Percentiles rank a stretch among this genome's conserved stretches.
phyloP scores from a whole-genome alignment of 2,113 vertebrate genomes.

The Gambusia affinis region DNA sequence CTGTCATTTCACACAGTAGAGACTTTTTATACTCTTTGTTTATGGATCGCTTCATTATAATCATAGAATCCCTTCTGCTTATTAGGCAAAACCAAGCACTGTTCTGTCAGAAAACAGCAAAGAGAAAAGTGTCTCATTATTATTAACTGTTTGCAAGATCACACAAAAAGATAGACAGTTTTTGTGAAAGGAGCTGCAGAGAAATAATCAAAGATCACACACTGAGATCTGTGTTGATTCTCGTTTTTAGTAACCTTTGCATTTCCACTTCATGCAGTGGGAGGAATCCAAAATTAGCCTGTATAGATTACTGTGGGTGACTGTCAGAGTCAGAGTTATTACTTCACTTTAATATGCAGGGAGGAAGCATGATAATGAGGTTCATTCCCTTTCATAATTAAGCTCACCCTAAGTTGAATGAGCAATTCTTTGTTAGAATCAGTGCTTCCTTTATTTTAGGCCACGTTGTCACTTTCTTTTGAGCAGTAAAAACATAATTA shows the following conservation, averaged over 20 bases:
- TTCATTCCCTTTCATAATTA: slow-evolving; percentile 1
- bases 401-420: neutral
- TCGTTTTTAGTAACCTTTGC: slow-evolving; percentile 1
- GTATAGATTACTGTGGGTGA: neutral
- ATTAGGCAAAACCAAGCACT: neutral
- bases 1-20: neutral
- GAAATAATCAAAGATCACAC: neutral
- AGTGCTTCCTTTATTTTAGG: neutral
- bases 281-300: neutral
- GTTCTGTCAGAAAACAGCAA: neutral
- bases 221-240: neutral
- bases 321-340: slow-evolving; percentile 7
- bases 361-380: slow-evolving; percentile 14
- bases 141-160: neutral
- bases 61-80: neutral
- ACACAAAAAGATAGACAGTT: neutral
- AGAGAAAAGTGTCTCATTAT: neutral
- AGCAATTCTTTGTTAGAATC: neutral
- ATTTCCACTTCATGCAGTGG: slow-evolving; percentile 6
- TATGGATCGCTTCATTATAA: neutral
- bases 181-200: neutral
- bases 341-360: slow-evolving; percentile 10
- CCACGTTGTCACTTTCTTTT: neutral
- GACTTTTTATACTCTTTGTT: neutral
- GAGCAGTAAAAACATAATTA: neutral